These are phyloP conservation scores for Leptothorax acervorum DNA, from an alignment of 2,888 invertebrate species.

Conservation along the genomic window DNA sequence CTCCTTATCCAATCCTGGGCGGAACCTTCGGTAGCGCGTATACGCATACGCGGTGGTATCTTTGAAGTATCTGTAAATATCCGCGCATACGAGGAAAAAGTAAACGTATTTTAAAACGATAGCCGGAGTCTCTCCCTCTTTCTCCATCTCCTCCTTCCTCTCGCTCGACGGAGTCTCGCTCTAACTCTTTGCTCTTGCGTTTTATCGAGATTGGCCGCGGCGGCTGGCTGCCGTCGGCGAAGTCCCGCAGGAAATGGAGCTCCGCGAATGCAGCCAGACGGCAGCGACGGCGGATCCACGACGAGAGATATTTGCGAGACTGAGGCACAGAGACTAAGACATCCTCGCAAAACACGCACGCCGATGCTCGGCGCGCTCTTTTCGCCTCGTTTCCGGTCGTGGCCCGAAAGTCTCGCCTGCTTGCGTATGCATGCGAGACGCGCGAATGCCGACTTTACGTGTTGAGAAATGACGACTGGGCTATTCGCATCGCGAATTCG, in stretches of 20 bases:
- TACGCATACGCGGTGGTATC: slow-evolving; percentile 70
- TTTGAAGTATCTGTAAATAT: slow-evolving; percentile 83
- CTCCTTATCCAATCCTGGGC: slow-evolving; percentile 71
- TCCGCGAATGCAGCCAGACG: slow-evolving; percentile 69
- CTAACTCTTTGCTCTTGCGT: slow-evolving; percentile 71
- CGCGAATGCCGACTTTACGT: slow-evolving; percentile 52
- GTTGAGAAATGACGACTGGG: slow-evolving; percentile 51
- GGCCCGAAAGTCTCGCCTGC: slow-evolving; percentile 35
- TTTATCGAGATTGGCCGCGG: slow-evolving; percentile 81
- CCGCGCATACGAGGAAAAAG: slow-evolving; percentile 75
- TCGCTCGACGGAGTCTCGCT: slow-evolving; percentile 54
- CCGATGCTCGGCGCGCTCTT: slow-evolving; percentile 36
- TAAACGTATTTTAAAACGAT: slow-evolving; percentile 77
- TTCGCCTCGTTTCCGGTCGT: slow-evolving; percentile 23
- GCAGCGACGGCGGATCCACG: slow-evolving; percentile 50
- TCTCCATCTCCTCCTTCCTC: slow-evolving; percentile 15
- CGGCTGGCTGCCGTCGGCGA: slow-evolving; percentile 58
- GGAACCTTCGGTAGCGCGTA: slow-evolving; percentile 60
- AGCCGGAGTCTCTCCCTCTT: slow-evolving; percentile 36
- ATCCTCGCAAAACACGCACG: slow-evolving; percentile 45
- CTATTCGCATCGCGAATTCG: slow-evolving; percentile 44
- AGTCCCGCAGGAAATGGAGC: slow-evolving; percentile 80
- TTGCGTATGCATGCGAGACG: slow-evolving; percentile 62
- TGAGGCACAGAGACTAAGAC: slow-evolving; percentile 39
- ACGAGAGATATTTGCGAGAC: slow-evolving; percentile 56